A percentile compares a stretch with the other conserved stretches of the same genome.
These are phyloP conservation scores for Dinomys branickii DNA, from an alignment of 2,113 vertebrate genomes.

Conservation along the genomic window DNA sequence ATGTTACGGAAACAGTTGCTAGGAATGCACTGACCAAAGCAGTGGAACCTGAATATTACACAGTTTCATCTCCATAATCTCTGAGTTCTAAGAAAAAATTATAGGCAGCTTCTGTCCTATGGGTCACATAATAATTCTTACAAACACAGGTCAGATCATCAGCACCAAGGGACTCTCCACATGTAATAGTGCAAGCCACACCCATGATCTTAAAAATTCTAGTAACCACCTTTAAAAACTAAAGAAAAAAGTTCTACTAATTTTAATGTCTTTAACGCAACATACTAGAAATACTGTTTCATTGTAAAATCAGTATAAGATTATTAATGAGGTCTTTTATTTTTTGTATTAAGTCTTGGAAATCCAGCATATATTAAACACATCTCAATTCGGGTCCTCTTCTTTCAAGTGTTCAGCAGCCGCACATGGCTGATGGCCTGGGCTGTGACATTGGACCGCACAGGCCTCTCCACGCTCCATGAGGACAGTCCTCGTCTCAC, in stretches of 20 bases:
- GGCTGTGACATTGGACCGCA: too few relatives aligned
- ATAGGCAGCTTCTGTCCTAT: neutral
- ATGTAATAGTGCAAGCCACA: neutral
- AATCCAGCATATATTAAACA: constrained; percentile 18
- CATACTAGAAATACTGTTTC: constrained; percentile 47
- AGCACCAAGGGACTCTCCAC: neutral
- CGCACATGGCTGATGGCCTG: too few relatives aligned
- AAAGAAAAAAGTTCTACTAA: constrained; percentile 19
- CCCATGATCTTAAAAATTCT: constrained; percentile 12
- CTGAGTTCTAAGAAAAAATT: constrained; percentile 19
- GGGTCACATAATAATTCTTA: constrained; percentile 40
- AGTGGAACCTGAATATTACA: constrained; percentile 17
- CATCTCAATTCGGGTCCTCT: neutral
- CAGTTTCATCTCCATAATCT: neutral
- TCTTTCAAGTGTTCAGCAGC: neutral
- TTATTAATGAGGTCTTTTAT: neutral
- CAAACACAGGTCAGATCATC: neutral
- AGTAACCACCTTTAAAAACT: constrained; percentile 36
- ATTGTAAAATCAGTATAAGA: constrained; percentile 37
- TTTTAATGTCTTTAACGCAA: constrained; percentile 42
- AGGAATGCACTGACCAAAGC: constrained; percentile 51
- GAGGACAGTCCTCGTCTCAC: neutral
- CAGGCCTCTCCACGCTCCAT: neutral
- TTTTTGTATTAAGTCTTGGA: constrained; percentile 16
- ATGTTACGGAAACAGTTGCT: constrained; percentile 23